Conservation (phyloP, 2,888 invertebrate species). For the Linyphia triangularis region DNA sequence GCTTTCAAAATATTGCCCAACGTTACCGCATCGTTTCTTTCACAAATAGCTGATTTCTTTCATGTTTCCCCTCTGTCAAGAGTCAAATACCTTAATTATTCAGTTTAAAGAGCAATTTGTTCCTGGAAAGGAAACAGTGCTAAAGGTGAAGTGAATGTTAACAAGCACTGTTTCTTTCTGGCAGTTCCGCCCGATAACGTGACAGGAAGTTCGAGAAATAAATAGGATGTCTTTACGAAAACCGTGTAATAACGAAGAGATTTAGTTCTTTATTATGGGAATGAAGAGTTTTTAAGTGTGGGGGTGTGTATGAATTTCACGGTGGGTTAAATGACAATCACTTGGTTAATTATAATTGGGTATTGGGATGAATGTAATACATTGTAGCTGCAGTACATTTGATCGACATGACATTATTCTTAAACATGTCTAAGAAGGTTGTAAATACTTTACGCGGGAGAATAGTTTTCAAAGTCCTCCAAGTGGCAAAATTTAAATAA, state of each 20-base stretch:
- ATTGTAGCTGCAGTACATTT: too few species aligned
- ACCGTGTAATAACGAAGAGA: not conserved
- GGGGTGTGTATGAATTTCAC: not conserved
- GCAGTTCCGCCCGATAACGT: not conserved
- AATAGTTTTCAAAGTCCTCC: too few species aligned
- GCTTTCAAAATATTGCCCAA: not conserved
- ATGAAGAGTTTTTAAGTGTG: not conserved
- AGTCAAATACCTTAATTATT: not conserved
- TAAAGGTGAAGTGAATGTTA: not conserved
- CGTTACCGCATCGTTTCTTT: not conserved
- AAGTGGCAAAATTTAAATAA: too few species aligned
- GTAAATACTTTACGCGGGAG: too few species aligned
- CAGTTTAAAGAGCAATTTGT: not conserved
- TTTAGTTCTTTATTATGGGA: not conserved
- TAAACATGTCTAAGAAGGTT: too few species aligned
- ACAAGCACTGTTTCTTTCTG: not conserved
- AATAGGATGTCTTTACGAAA: not conserved
- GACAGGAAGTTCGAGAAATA: not conserved
- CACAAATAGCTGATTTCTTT: not conserved
- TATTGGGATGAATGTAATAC: not conserved
- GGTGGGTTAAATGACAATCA: not conserved
- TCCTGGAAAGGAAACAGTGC: not conserved
- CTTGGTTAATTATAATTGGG: not conserved
- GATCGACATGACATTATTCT: too few species aligned
- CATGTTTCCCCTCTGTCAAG: not conserved